Base-by-base conservation (phyloP, 92 coral and sea anemone species). In the Nematostella vectensis region DNA sequence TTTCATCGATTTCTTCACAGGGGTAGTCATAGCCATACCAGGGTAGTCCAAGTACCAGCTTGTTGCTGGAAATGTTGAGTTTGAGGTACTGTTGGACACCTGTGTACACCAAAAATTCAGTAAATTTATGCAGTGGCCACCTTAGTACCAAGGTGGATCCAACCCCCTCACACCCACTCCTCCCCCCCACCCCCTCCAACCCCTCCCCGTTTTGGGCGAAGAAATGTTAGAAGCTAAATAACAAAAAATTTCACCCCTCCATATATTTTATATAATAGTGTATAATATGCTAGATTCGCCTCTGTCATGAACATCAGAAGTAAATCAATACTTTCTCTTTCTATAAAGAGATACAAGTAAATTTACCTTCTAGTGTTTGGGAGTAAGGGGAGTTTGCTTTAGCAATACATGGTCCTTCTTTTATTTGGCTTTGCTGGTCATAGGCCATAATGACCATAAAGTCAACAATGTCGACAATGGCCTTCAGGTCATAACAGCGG, bases 1-100 rank as follows among this genome's bases (percentile, higher is more conserved):
- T 39, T 1, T 65, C 65, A 50, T 59, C 64, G 2, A 83, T 50
- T 1, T 65, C 65, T 26, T 45, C 29, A 25, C 97, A 89, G 15
- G 69, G 71, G 74, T 89, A 89, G 58, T 89, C 97, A 31, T 89
- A 89, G 12, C 97, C 97, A 40, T 89, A 89, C 97, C 97, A 85
- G 1, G 97, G 97, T 24, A 89, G 69, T 10, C 97, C 97, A 42
- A 89, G 97, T 6, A 89, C 95, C 13, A 89, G 75, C 45, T 89
- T 89, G 48, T 70, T 77, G 3, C 80, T 51, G 23, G 67, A 52
- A 69, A 89, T 89, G 45, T 72, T 74, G 1, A 86, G 80, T 27
- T 73, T 56, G 25, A 69, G 36, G 69, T 89, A 89, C 37, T 85
- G 61, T 53, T 66, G 50, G 15, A 85, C 78, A 54, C 95, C 97